Evolutionary conservation across 2,888 invertebrate genomes (phyloP).

Genomic region (Beris chalybata): DNA sequence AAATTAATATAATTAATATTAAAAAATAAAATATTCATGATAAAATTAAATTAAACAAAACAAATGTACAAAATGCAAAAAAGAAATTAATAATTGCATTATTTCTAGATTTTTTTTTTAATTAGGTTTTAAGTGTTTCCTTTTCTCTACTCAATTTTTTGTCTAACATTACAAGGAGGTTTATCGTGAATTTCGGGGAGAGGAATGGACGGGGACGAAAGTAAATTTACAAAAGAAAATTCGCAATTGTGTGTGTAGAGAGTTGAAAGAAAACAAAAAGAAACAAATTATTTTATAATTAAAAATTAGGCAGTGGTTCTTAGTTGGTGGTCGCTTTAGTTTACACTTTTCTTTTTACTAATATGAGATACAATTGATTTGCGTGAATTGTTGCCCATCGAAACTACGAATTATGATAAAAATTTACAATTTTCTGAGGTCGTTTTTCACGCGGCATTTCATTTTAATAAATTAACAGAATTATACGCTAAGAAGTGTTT

Average conservation of each 20-base stretch:
- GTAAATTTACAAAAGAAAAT: too few relatives aligned
- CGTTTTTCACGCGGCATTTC: not conserved
- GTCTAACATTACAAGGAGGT: not conserved
- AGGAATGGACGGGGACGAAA: too few relatives aligned
- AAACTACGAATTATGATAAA: not conserved
- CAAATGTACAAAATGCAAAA: slow-evolving; percentile 32
- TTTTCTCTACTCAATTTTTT: too few relatives aligned
- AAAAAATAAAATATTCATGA: slow-evolving; percentile 12
- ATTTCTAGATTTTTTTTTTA: not conserved
- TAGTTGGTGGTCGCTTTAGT: slow-evolving; percentile 42
- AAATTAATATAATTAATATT: slow-evolving; percentile 4
- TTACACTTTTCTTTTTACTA: not conserved
- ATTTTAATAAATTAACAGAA: too few relatives aligned
- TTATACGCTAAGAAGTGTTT: too few relatives aligned
- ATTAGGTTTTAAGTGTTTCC: too few relatives aligned
- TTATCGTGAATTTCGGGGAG: too few relatives aligned
- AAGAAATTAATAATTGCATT: slow-evolving; percentile 10
- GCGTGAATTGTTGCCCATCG: not conserved
- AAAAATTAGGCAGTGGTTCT: slow-evolving; percentile 42
- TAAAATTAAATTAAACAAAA: slow-evolving; percentile 24
- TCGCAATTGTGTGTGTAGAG: too few relatives aligned
- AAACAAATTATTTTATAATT: slow-evolving; percentile 15
- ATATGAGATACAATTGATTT: slow-evolving; percentile 7
- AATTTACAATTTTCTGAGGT: not conserved
- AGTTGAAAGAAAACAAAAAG: not conserved